Evolutionary conservation across 2,888 invertebrate species (phyloP).

Genomic region (Noctua fimbriata): DNA sequence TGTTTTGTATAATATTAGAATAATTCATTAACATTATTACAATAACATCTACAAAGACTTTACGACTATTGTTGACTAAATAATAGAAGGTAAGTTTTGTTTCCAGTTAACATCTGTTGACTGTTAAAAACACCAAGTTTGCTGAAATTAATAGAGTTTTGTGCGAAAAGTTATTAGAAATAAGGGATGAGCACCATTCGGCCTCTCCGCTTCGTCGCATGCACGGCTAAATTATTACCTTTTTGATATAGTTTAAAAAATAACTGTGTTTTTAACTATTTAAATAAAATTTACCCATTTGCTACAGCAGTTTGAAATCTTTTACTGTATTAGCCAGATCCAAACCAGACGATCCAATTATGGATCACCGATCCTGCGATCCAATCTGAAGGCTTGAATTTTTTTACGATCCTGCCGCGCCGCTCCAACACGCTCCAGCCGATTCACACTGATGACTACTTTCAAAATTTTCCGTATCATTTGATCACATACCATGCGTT

Average conservation of each 20-base stretch:
- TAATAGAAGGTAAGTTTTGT: conserved; percentile 33
- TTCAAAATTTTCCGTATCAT: no score
- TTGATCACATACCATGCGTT: no score
- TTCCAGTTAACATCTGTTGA: conserved; percentile 26
- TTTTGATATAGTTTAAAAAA: neutral
- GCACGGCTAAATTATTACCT: neutral
- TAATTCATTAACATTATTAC: conserved; percentile 40
- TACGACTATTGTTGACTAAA: conserved; percentile 39
- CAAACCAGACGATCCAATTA: no score
- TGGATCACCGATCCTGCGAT: no score
- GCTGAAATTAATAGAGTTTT: neutral
- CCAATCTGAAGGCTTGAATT: no score
- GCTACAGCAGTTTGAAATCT: no score
- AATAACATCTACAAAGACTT: conserved; percentile 30
- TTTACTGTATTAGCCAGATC: no score
- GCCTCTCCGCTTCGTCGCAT: neutral
- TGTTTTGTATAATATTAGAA: conserved; percentile 52
- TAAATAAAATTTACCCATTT: no score
- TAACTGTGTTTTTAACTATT: no score
- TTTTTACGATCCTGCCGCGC: no score
- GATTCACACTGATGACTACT: no score
- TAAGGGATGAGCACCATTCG: neutral
- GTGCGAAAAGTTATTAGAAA: neutral
- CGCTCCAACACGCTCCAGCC: no score
- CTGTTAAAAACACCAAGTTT: conserved; percentile 5